Base-by-base conservation (phyloP, 2,113 vertebrate species). In the Dinomys branickii region DNA sequence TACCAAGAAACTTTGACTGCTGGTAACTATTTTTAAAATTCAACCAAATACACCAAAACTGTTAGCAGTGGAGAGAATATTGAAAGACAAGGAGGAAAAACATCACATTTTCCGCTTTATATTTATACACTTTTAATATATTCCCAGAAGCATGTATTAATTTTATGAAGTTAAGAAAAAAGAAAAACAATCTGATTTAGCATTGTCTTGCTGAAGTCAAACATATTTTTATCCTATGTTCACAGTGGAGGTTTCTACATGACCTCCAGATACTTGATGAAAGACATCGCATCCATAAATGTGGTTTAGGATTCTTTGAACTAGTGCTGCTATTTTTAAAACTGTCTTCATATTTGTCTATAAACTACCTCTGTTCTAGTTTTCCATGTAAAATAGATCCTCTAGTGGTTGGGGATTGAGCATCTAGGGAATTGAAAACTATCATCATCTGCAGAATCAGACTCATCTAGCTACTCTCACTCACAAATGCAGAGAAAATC, bases 311-410 rank as follows among this genome's bases (percentile, higher is more conserved):
- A 52, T 85, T 9, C 52, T 90, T 90, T 92, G 54, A 41, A 85
- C 56, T 52, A 80, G 61, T 17, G 13, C 47, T 84, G n/a, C 78
- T 69, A 67, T 93, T 94, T 96, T 97, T 50, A 91, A 96, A 96
- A 41, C 52, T 56, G 33, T 88, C 44, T 63, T 92, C 50, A 54
- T 63, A 52, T 82, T 90, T 95, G 47, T 82, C 56, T 84, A 33
- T 89, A 65, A 86, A 80, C 59, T 91, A 86, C 87, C n/a, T 84
- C 80, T 93, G 44, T 50, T 97, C 58, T 81, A 84, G 35, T 94
- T 90, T 81, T 91, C 84, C 38, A 44, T 47, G 33, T n/a, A 38
- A 80, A 91, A 52, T 80, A 77, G 89, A 93, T 94, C 63, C 95
- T 91, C 88, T 81, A 82, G 73, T 85, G 80, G 12, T 63, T 95